Evolutionary conservation across 1,140 invertebrate species (phyloP).

Genomic region (Aradophagus sp.): DNA sequence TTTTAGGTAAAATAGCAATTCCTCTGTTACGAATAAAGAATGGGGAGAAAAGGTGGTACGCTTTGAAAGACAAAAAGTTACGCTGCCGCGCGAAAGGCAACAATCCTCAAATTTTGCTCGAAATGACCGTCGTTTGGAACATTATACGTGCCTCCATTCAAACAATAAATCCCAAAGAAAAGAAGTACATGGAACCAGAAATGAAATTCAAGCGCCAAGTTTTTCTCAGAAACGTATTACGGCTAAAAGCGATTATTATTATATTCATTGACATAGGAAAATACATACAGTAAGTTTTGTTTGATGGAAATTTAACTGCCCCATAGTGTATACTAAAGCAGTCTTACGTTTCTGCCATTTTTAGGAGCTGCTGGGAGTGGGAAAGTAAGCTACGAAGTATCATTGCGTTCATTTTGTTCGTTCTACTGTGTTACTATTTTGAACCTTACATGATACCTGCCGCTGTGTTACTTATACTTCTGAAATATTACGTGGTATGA

Average conservation of each 20-base stretch:
- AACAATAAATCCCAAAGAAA: conserved; percentile 96
- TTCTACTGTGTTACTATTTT: conserved; percentile 88
- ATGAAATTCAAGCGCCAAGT: conserved; percentile 96
- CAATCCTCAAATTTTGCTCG: conserved; percentile 91
- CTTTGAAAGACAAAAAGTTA: conserved; percentile 97
- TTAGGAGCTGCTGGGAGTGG: conserved; percentile 97
- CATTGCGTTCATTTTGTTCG: conserved; percentile 88
- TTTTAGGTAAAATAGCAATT: conserved; percentile 94
- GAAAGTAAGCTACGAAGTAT: conserved; percentile 92
- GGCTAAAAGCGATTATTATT: conserved; percentile 92
- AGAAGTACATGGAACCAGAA: conserved; percentile 95
- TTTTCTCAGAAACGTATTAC: conserved; percentile 94
- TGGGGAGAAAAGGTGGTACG: conserved; percentile 96
- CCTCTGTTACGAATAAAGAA: conserved; percentile 91
- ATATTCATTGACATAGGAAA: conserved; percentile 92
- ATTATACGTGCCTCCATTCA: conserved; percentile 91
- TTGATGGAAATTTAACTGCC: too few relatives aligned
- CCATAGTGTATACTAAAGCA: too few relatives aligned
- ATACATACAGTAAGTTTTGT: conserved; percentile 88
- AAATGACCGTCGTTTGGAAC: conserved; percentile 95
- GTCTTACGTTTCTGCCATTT: too few relatives aligned
- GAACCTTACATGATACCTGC: conserved; percentile 92
- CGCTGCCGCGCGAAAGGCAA: conserved; percentile 90
- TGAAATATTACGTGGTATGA: conserved; percentile 83
- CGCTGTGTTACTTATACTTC: conserved; percentile 83